Evolutionary conservation across 1,140 invertebrate species (phyloP).

Genomic region (Orchestia grillus): DNA sequence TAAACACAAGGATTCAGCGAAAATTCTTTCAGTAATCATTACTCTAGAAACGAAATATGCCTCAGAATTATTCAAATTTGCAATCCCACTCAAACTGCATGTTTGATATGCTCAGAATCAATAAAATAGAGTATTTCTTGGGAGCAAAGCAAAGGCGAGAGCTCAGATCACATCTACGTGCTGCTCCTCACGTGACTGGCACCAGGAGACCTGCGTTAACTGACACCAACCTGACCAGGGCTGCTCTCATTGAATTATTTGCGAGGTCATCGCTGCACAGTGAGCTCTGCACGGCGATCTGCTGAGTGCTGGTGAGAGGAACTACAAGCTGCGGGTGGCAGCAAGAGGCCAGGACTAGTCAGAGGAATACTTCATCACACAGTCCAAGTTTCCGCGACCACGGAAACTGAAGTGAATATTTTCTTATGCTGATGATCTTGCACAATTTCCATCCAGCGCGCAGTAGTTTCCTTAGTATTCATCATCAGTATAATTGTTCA

Average conservation of each 20-base stretch:
- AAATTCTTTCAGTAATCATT: not conserved
- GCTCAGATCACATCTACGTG: not conserved
- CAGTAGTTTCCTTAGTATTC: too few species aligned
- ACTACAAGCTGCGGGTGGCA: too few species aligned
- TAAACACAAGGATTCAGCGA: too few species aligned
- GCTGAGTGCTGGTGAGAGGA: too few species aligned
- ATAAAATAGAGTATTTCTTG: not conserved
- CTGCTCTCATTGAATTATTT: not conserved
- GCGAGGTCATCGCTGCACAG: not conserved
- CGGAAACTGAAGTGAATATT: too few species aligned
- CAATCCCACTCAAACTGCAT: not conserved
- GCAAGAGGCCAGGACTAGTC: too few species aligned
- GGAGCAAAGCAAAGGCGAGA: not conserved
- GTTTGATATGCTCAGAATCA: not conserved
- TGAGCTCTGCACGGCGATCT: too few species aligned
- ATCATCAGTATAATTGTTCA: too few species aligned
- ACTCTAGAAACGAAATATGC: not conserved
- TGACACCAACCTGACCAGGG: not conserved
- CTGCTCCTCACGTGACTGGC: not conserved
- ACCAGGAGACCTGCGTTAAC: not conserved
- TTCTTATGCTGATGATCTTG: too few species aligned
- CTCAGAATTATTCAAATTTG: not conserved
- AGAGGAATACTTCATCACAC: too few species aligned
- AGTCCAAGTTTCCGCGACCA: too few species aligned
- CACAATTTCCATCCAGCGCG: too few species aligned